Conservation (phyloP, 2,888 invertebrate genomes). For the Pristionchus japonicus region DNA sequence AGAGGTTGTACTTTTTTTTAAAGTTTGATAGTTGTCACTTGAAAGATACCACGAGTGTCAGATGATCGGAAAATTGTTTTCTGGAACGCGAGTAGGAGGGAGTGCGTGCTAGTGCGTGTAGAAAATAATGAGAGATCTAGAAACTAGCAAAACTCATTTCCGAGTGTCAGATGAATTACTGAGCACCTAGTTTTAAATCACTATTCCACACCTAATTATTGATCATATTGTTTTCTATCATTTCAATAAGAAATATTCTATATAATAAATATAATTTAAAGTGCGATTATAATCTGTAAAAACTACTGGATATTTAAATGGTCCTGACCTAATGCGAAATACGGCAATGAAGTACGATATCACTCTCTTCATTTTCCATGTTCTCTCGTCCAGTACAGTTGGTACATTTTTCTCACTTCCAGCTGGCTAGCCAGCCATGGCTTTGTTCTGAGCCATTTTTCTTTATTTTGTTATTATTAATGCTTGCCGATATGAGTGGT, state of each 20-base stretch:
- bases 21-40: neutral
- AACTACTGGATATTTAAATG: slow-evolving; percentile 12
- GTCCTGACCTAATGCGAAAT: neutral
- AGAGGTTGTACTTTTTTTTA: no score
- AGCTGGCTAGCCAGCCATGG: neutral
- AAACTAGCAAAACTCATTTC: no score
- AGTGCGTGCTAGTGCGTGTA: no score
- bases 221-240: no score
- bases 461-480: no score
- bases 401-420: slow-evolving; percentile 6
- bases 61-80: neutral
- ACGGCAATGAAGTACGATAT: neutral
- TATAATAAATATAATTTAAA: no score
- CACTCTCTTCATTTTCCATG: slow-evolving; percentile 12
- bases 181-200: neutral
- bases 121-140: no score
- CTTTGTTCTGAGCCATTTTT: neutral
- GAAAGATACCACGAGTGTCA: neutral
- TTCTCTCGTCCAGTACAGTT: slow-evolving; percentile 27
- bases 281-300: no score
- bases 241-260: no score
- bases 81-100: neutral
- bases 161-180: neutral
- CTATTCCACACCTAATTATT: no score
- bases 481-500: no score